A percentile compares a stretch with the other conserved stretches of the same genome.
Conservation (phyloP, 2,888 invertebrate species). For the Siphonodentalium dalli region DNA sequence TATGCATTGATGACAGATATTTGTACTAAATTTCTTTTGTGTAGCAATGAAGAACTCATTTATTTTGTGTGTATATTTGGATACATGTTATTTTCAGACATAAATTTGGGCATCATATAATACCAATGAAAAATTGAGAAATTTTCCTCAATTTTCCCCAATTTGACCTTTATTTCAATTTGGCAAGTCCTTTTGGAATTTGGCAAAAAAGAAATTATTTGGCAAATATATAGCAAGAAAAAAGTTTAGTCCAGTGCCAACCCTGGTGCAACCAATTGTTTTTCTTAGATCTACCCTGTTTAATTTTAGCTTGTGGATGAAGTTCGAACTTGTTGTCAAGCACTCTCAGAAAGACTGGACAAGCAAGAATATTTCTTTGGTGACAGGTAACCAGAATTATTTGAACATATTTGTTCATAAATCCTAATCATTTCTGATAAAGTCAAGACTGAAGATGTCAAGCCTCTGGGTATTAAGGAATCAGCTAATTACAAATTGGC, state of each 20-base stretch:
- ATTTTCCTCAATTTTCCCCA: background rate
- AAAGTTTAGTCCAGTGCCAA: background rate
- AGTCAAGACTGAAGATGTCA: no score
- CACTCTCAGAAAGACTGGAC: slow-evolving; percentile 83
- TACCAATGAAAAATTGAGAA: background rate
- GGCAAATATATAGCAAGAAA: background rate
- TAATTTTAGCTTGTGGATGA: slow-evolving; percentile 68
- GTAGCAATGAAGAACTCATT: no score
- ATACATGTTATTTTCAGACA: no score
- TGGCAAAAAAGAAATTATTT: no score
- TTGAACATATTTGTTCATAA: no score
- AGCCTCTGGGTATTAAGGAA: no score
- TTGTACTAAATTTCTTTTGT: no score
- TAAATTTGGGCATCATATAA: no score
- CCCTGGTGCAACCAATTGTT: background rate
- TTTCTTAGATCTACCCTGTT: slow-evolving; percentile 30
- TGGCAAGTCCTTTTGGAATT: background rate
- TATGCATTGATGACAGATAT: no score
- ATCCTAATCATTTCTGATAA: no score
- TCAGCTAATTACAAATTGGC: no score
- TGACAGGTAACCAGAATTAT: slow-evolving; percentile 63
- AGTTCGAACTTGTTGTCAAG: slow-evolving; percentile 86
- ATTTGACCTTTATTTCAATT: background rate
- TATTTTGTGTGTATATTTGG: no score
- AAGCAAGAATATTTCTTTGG: slow-evolving; percentile 78